Conservation (phyloP, 2,888 invertebrate genomes). For the Mellilla xanthometata region DNA sequence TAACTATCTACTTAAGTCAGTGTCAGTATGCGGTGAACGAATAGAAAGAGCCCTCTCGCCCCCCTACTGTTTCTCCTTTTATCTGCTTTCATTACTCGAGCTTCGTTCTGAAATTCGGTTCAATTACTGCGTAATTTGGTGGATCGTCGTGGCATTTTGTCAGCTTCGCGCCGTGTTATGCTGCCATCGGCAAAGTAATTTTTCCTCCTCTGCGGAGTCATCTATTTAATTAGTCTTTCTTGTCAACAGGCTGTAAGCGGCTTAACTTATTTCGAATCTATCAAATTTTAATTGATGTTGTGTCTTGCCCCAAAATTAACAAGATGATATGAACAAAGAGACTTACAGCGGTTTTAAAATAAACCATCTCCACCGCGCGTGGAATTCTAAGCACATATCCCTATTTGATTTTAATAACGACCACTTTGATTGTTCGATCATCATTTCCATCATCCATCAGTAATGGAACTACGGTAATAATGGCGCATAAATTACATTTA, state of each 20-base stretch:
- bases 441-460: slow-evolving; percentile 7
- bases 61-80: slow-evolving; percentile 57
- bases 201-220: slow-evolving; percentile 34
- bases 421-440: background rate
- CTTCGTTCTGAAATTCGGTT: slow-evolving; percentile 73
- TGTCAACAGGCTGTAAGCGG: slow-evolving; percentile 23
- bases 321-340: background rate
- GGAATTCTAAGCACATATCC: no score
- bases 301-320: slow-evolving; percentile 6
- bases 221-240: slow-evolving; percentile 28
- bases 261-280: slow-evolving; percentile 23
- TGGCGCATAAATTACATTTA: slow-evolving; percentile 44
- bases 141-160: slow-evolving; percentile 72
- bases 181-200: slow-evolving; percentile 38
- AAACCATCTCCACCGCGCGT: no score
- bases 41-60: slow-evolving; percentile 71
- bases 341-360: no score
- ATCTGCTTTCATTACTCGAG: slow-evolving; percentile 74
- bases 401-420: background rate
- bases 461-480: slow-evolving; percentile 32
- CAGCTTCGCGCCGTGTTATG: slow-evolving; percentile 61
- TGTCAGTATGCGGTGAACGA: slow-evolving; percentile 63
- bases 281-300: slow-evolving; percentile 16
- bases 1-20: slow-evolving; percentile 76
- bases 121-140: slow-evolving; percentile 74